Percentiles rank a stretch among this genome's conserved stretches.
These are phyloP conservation scores for Lapara coniferarum DNA, from an alignment of 2,888 invertebrate species.

Conservation along the genomic window DNA sequence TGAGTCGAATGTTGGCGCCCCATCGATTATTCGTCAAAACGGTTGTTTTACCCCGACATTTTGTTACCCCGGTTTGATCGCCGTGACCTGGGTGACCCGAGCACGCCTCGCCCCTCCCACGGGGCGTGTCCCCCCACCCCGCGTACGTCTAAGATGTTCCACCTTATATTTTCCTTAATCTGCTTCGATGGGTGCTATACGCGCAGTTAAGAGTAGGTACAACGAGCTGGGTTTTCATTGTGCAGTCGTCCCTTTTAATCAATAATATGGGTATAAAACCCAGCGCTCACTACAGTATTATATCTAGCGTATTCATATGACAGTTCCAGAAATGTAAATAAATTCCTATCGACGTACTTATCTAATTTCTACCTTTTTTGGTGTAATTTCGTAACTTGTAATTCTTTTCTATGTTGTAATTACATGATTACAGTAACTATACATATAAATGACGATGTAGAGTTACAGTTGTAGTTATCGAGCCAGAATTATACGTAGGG, in stretches of 20 bases:
- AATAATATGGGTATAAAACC: background rate
- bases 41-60: conserved; percentile 60
- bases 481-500: too few relatives aligned
- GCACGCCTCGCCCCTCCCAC: conserved; percentile 53
- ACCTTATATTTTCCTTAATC: conserved; percentile 64
- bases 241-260: conserved; percentile 24
- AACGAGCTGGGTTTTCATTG: conserved; percentile 19
- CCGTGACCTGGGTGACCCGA: conserved; percentile 59
- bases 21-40: conserved; percentile 56
- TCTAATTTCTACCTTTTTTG: too few relatives aligned
- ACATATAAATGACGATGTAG: too few relatives aligned
- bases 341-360: background rate
- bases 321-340: background rate
- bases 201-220: conserved; percentile 36
- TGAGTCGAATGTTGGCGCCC: conserved; percentile 32
- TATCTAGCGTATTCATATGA: too few relatives aligned
- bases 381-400: too few relatives aligned
- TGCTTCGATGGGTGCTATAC: conserved; percentile 44
- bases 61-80: conserved; percentile 59
- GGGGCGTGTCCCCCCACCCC: conserved; percentile 63
- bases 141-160: conserved; percentile 52
- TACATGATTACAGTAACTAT: too few relatives aligned
- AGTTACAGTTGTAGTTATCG: too few relatives aligned
- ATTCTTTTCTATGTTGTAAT: too few relatives aligned
- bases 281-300: background rate